Percentiles rank a stretch among this genome's conserved stretches.
Evolutionary conservation across 2,113 vertebrate genomes (phyloP).

Genomic region (Antigone vipio): DNA sequence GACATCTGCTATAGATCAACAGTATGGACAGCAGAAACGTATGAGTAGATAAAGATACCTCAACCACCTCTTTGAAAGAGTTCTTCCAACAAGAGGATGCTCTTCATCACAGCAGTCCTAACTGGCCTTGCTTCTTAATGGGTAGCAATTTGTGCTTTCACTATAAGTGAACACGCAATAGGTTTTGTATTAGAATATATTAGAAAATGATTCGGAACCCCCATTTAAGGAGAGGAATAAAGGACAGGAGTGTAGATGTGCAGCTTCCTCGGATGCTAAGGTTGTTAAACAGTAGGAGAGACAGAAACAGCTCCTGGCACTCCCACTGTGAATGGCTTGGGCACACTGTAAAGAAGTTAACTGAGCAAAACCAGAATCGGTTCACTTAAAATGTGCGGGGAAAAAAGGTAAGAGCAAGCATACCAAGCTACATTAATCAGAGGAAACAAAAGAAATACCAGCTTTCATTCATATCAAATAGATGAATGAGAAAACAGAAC

Average conservation of each 20-base stretch:
- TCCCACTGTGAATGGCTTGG: neutral
- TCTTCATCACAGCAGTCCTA: neutral
- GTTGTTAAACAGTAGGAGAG: neutral
- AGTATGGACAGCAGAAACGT: neutral
- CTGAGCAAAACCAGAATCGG: neutral
- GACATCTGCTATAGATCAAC: neutral
- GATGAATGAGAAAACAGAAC: neutral
- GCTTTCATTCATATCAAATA: neutral
- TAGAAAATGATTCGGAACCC: neutral
- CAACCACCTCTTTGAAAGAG: neutral
- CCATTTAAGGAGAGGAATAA: neutral
- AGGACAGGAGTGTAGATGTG: accelerated
- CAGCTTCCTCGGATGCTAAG: neutral
- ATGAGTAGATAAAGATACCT: neutral
- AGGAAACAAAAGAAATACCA: neutral
- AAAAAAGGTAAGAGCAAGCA: neutral
- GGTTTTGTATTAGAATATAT: neutral
- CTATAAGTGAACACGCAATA: neutral
- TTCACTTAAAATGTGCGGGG: neutral
- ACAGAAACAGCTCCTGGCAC: neutral
- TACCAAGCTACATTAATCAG: neutral
- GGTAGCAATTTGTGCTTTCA: neutral
- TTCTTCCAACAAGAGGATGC: neutral
- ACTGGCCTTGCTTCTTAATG: neutral
- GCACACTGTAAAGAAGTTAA: slow-evolving; percentile 21